These are phyloP conservation scores for Cheumatopsyche charites DNA, from an alignment of 1,140 invertebrate genomes.

Conservation along the genomic window DNA sequence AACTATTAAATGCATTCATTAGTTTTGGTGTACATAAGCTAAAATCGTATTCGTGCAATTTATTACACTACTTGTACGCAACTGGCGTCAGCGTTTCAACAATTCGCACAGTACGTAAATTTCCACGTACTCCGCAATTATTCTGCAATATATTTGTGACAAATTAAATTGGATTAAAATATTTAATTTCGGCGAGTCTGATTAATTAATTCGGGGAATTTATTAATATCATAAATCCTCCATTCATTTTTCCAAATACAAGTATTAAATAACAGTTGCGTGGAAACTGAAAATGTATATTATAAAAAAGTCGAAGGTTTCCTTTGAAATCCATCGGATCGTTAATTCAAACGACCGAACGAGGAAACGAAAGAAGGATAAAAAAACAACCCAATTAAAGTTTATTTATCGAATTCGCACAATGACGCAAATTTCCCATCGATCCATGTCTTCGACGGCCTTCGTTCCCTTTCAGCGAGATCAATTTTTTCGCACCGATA, in stretches of 20 bases:
- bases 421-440: background rate
- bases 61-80: background rate
- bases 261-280: too few species aligned
- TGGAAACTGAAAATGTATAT: too few species aligned
- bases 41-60: background rate
- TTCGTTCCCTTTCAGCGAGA: background rate
- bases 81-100: background rate
- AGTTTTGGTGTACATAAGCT: background rate
- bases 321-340: too few species aligned
- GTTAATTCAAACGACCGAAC: too few species aligned
- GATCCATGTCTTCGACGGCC: background rate
- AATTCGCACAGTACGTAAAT: background rate
- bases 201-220: too few species aligned
- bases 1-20: too few species aligned
- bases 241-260: too few species aligned
- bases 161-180: too few species aligned
- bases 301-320: too few species aligned
- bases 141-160: too few species aligned
- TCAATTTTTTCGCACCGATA: slow-evolving; percentile 3
- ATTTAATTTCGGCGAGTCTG: too few species aligned
- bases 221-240: too few species aligned
- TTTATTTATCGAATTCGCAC: background rate
- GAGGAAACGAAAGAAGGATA: background rate
- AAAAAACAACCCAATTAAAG: background rate
- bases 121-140: background rate